Base-by-base conservation (phyloP, 2,888 invertebrate species). In the Ophion costatus region DNA sequence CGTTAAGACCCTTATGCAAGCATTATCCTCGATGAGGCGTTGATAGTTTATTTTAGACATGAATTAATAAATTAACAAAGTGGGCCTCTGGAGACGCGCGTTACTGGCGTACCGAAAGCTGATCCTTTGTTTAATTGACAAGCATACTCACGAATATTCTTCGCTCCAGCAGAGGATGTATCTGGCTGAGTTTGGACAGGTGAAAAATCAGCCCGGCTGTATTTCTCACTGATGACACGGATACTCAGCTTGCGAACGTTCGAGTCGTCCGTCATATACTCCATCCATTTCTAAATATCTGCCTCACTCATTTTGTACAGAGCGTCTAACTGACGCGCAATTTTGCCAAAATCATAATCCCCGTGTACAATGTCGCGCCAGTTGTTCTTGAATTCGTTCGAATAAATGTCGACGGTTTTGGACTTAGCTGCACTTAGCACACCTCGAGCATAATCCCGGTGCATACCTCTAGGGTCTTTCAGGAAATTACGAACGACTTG, bases 231-330 rank as follows among this genome's bases (percentile, higher is more conserved):
- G 4, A 29, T 4, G 29, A 29, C 0, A 2, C 29, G 29, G 29
- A 29, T 29, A 29, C 29, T 29, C 3, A 29, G 29, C 29, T 29
- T 29, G 29, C 29, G 29, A 29, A 71, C 20, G 6, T 38, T 11
- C 5, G 20, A 57, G 20, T 24, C 33, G 4, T 71, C 9, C 17
- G 71, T 33, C 3, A 59, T 24, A 3, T 20, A 17, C 6, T 29
- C 20, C 9, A 71, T 20, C n/a, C 24, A 71, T 33, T 71, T 33
- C 14, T 6, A 20, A 57, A 71, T 33, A 59, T 71, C 33, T 57
- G 14, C 11, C 3, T 10, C 9, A 29, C 20, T 11, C n/a, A 59
- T 17, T 29, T 57, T 17, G 1, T 0, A 9, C n/a, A 57, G 5
- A 59, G 22, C 57, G 0, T 71, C 33, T 3, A 71, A 9, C n/a